A percentile compares a stretch with the other conserved stretches of the same genome.
Conservation (phyloP, 2,888 invertebrate species). For the Harpalus rubripes region DNA sequence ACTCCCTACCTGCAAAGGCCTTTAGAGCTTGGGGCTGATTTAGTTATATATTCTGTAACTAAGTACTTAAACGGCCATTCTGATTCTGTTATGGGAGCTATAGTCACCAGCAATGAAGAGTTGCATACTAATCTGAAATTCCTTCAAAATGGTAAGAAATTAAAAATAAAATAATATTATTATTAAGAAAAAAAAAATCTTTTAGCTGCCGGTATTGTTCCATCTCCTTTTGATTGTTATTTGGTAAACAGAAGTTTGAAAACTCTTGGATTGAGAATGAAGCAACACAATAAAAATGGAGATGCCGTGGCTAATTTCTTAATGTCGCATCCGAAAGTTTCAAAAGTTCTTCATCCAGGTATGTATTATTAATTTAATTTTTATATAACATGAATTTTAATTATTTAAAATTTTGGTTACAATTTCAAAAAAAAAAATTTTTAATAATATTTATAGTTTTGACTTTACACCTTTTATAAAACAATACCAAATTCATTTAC, state of each 20-base stretch:
- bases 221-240: slow-evolving; percentile 98
- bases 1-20: slow-evolving; percentile 95
- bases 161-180: too few relatives aligned
- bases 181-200: slow-evolving; percentile 67
- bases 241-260: slow-evolving; percentile 95
- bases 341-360: slow-evolving; percentile 91
- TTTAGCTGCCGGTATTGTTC: slow-evolving; percentile 92
- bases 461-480: too few relatives aligned
- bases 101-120: slow-evolving; percentile 86
- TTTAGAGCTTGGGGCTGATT: slow-evolving; percentile 93
- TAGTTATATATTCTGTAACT: slow-evolving; percentile 94
- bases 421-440: too few relatives aligned
- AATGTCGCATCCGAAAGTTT: slow-evolving; percentile 88
- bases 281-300: slow-evolving; percentile 90
- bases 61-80: slow-evolving; percentile 99
- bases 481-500: too few relatives aligned
- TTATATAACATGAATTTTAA: too few relatives aligned
- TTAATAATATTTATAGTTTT: too few relatives aligned
- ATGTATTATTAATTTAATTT: slow-evolving; percentile 67
- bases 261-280: slow-evolving; percentile 95
- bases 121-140: slow-evolving; percentile 87
- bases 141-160: slow-evolving; percentile 88
- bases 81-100: slow-evolving; percentile 97
- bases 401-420: too few relatives aligned
- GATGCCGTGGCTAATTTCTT: slow-evolving; percentile 89